Evolutionary conservation across 2,113 vertebrate species (phyloP).

Genomic region (Donacobius atricapilla): DNA sequence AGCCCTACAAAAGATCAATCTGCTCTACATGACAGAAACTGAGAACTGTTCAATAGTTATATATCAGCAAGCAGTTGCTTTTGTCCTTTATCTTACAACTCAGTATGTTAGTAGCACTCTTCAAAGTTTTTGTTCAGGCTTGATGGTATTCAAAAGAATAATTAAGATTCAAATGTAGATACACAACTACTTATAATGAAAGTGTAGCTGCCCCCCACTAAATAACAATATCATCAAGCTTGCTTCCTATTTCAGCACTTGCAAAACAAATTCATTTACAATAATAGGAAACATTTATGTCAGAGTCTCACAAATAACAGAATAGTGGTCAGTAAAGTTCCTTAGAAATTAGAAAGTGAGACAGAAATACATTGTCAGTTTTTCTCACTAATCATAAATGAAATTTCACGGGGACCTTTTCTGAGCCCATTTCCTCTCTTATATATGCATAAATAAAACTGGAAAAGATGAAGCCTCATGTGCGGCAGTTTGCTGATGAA

Average conservation of each 20-base stretch:
- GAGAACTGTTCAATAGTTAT: not conserved
- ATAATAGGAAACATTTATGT: not conserved
- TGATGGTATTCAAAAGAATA: not conserved
- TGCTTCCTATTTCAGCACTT: not conserved
- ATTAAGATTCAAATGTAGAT: not conserved
- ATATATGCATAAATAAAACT: not conserved
- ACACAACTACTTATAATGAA: not conserved
- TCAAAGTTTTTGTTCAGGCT: not conserved
- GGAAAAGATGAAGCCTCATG: not conserved
- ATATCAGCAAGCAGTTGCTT: not conserved
- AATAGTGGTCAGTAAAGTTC: not conserved
- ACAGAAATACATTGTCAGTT: not conserved
- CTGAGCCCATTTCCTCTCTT: not conserved
- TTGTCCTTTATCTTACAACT: not conserved
- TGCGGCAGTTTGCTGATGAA: not conserved
- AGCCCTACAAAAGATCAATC: not conserved
- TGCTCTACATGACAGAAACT: not conserved
- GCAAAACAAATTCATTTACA: not conserved
- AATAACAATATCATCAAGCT: not conserved
- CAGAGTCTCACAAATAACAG: not conserved
- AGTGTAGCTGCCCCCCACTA: not conserved
- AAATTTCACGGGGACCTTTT: not conserved
- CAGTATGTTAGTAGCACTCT: not conserved
- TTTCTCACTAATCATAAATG: not conserved
- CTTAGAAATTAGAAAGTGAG: not conserved